phyloP scores from a whole-genome alignment of 2,113 vertebrate species.

The Oophaga pumilio region DNA sequence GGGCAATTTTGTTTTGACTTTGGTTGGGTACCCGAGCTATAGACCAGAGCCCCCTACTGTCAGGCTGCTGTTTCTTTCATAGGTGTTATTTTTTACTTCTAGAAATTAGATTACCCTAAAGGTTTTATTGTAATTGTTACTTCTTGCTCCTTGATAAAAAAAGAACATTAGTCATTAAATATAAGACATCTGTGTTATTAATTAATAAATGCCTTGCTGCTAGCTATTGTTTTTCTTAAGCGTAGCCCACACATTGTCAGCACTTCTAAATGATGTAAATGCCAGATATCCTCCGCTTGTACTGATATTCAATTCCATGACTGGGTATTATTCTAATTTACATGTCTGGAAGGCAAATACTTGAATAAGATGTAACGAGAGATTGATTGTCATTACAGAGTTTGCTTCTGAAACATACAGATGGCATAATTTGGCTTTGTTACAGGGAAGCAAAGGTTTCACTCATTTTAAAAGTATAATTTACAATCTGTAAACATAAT shows the following conservation, averaged over 20 bases:
- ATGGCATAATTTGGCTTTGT: neutral
- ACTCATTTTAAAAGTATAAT: neutral
- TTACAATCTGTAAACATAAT: neutral
- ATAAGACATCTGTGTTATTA: slow-evolving; percentile 19
- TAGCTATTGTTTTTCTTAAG: slow-evolving; percentile 36
- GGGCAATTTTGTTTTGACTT: too few relatives aligned
- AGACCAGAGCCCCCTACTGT: neutral
- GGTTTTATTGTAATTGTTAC: neutral
- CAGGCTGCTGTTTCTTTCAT: neutral
- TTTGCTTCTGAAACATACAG: slow-evolving; percentile 17
- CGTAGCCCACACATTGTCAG: neutral
- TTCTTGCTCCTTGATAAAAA: neutral
- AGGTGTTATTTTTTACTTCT: neutral
- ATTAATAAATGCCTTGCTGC: slow-evolving; percentile 28
- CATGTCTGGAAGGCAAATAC: slow-evolving; percentile 35
- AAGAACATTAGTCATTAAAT: slow-evolving; percentile 35
- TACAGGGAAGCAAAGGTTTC: neutral
- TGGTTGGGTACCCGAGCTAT: neutral
- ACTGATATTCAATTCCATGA: neutral
- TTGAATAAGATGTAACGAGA: slow-evolving; percentile 7
- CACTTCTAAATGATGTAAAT: neutral
- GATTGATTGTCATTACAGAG: slow-evolving; percentile 30
- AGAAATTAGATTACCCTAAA: neutral
- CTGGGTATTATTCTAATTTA: neutral
- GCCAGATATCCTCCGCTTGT: slow-evolving; percentile 15